Conservation (phyloP, 1,140 invertebrate species). For the Agrypnia vestita region DNA sequence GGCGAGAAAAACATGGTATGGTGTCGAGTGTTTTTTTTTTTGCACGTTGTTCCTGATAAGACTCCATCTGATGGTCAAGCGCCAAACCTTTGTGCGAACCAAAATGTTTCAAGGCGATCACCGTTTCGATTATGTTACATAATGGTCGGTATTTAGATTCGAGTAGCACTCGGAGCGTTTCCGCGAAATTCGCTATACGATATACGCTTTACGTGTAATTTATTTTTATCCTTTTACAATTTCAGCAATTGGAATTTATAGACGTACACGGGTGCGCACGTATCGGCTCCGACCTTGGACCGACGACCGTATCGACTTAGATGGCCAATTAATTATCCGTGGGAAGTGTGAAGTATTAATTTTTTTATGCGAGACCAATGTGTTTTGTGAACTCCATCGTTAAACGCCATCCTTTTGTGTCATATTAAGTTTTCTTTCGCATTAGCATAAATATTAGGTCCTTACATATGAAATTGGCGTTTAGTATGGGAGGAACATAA, state of each 20-base stretch:
- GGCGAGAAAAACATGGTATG: too few relatives aligned
- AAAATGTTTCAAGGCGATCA: not conserved
- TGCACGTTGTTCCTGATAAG: not conserved
- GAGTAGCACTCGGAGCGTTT: not conserved
- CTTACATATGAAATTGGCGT: too few relatives aligned
- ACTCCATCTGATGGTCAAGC: slow-evolving; percentile 20
- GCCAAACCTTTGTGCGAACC: slow-evolving; percentile 7
- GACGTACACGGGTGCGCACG: not conserved
- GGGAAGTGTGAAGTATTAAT: too few relatives aligned
- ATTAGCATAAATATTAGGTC: too few relatives aligned
- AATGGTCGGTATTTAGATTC: not conserved
- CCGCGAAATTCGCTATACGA: not conserved
- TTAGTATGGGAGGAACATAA: too few relatives aligned
- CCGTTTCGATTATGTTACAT: slow-evolving; percentile 3
- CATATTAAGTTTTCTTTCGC: too few relatives aligned
- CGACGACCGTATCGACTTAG: not conserved
- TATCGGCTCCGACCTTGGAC: slow-evolving; percentile 28
- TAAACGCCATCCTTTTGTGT: too few relatives aligned
- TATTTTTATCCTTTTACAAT: slow-evolving; percentile 17
- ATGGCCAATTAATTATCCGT: too few relatives aligned
- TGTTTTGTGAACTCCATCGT: too few relatives aligned
- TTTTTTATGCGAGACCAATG: too few relatives aligned
- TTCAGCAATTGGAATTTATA: slow-evolving; percentile 2
- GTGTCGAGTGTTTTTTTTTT: too few relatives aligned
- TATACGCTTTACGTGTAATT: slow-evolving; percentile 29